These are phyloP conservation scores for Halcyon badia DNA, from an alignment of 2,797 vertebrate genomes.

Conservation along the genomic window DNA sequence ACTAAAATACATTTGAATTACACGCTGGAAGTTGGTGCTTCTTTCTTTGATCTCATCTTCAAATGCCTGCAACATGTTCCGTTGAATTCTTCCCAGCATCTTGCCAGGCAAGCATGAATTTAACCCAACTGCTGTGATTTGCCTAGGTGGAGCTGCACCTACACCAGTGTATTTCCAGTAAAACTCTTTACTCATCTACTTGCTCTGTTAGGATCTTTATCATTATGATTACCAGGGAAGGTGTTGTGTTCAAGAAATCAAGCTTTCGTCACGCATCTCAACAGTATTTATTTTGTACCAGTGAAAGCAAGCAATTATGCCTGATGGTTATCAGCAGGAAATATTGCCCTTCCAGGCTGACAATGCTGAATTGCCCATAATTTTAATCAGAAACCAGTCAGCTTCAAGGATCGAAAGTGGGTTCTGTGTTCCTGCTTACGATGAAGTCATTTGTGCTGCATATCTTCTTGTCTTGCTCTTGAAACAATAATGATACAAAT, in stretches of 20 bases:
- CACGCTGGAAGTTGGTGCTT: background rate
- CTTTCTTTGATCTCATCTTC: background rate
- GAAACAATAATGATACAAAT: slow-evolving; percentile 55
- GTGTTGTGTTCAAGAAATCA: background rate
- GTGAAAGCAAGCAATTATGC: background rate
- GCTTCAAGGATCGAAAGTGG: background rate
- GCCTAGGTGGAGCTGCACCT: background rate
- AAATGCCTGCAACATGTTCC: background rate
- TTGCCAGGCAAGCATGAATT: background rate
- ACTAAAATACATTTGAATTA: background rate
- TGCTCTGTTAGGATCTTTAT: background rate
- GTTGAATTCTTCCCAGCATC: background rate
- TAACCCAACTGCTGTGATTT: background rate
- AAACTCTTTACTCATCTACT: background rate
- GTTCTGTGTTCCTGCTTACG: background rate
- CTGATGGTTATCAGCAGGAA: slow-evolving; percentile 30
- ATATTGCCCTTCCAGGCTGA: slow-evolving; percentile 27
- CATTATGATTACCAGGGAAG: fast-evolving
- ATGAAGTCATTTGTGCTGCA: slow-evolving; percentile 58
- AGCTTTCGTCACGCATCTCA: background rate
- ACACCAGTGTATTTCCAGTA: background rate
- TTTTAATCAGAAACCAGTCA: slow-evolving; percentile 44
- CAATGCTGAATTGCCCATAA: slow-evolving; percentile 38
- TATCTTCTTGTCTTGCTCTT: slow-evolving; percentile 43
- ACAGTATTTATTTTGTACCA: background rate